Evolutionary conservation across 2,888 invertebrate species (phyloP), one percentile per base, ranked within the genome.

Genomic region (Coenonympha arcania): DNA sequence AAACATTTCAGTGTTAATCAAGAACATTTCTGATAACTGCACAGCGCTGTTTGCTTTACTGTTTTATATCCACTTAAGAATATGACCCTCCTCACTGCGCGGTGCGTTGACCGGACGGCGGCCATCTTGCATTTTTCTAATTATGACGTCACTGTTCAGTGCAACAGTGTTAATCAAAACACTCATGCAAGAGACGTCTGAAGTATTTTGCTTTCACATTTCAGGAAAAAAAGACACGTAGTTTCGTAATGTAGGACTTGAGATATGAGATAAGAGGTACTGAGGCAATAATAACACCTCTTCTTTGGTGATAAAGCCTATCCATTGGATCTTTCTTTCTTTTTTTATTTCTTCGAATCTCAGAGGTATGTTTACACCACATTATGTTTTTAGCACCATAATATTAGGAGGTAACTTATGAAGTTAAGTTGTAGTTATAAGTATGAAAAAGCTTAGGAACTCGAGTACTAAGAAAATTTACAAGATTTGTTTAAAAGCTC

Each of bases 91-190:
- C 57, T 51, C 50, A 50, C 56, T 44, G 48, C 54, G 52, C 47
- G 53, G 62, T 59, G 48, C 65, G 61, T 59, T 58, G 62, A 65
- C 62, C 59, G 58, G 24, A 15, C 24, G 48, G 61, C 63, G 56
- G 79, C 79, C 83, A 82, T 80, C 70, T 82, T 79, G 75, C 62
- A 63, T 58, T 58, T 59, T 56, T 54, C 37, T 43, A 48, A 49
- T 49, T 51, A 57, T 58, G 33, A 52, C 54, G 48, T 51, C 50
- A 42, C 48, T 46, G 19, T 26, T 31, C 33, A 42, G 26, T 47
- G 36, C 31, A 50, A 37, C 30, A 22, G 13, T 45, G 24, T 26
- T 26, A 45, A 45, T 36, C 36, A 11, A 36, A 45, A 45, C 36
- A 36, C 42, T 31, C 40, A 4, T 30, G 18, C 22, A 20, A 9